Evolutionary conservation across 2,113 vertebrate genomes (phyloP).

Genomic region (Carettochelys insculpta): DNA sequence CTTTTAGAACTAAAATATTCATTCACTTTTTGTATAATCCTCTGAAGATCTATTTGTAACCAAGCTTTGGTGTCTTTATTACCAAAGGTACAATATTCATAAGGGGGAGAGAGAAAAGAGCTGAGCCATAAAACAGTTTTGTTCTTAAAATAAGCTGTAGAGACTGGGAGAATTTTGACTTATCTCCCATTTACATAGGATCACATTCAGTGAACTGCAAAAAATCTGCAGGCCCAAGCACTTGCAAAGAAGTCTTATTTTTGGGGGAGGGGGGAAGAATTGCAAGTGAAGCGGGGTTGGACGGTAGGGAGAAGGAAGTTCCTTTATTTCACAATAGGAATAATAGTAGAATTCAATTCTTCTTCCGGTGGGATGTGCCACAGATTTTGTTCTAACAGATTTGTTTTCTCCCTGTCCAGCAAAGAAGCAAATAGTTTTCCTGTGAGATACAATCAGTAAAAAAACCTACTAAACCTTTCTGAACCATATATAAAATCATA

Average conservation of each 20-base stretch:
- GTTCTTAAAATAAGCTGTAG: not conserved
- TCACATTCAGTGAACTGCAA: not conserved
- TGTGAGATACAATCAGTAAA: too few species aligned
- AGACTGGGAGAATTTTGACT: not conserved
- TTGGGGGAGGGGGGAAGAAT: constrained; percentile 19
- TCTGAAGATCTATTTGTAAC: not conserved
- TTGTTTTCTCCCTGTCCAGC: constrained; percentile 60
- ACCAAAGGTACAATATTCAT: not conserved
- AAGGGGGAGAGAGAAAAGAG: not conserved
- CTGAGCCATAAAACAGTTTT: not conserved
- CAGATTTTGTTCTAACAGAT: constrained; percentile 58
- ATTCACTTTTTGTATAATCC: not conserved
- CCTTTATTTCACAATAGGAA: constrained; percentile 62
- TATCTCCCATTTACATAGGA: not conserved
- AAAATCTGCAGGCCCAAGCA: not conserved
- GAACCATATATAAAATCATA: constrained; percentile 23
- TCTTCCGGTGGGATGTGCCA: constrained; percentile 46
- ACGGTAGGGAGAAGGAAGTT: constrained; percentile 19
- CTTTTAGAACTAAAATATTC: not conserved
- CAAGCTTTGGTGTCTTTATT: constrained; percentile 22
- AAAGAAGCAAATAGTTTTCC: constrained; percentile 62
- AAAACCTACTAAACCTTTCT: too few species aligned
- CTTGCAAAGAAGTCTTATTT: constrained; percentile 3
- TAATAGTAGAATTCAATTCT: constrained; percentile 54
- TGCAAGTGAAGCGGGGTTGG: not conserved